A percentile compares a stretch with the other conserved stretches of the same genome.
phyloP scores from a whole-genome alignment of 2,888 invertebrate species.

The Rotaria macrura region DNA sequence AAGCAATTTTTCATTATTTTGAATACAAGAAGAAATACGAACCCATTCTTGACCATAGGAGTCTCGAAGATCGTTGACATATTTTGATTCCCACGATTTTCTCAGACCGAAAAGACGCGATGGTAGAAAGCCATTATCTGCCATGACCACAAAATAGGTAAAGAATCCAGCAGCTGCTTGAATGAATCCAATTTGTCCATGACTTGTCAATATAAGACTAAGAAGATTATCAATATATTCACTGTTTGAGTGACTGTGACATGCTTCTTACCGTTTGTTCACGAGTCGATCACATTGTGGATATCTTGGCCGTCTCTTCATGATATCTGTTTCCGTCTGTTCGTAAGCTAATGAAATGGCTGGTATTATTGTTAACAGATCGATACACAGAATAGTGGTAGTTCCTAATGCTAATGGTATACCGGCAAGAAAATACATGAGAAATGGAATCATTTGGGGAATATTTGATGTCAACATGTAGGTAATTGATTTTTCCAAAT shows the following conservation, averaged over 20 bases:
- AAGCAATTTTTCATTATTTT: conserved; percentile 51
- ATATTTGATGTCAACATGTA: conserved; percentile 37
- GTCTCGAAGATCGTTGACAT: conserved; percentile 85
- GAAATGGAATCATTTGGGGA: conserved; percentile 36
- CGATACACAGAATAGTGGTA: conserved; percentile 36
- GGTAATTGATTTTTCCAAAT: conserved; percentile 37
- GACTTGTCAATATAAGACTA: conserved; percentile 88
- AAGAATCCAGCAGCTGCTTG: conserved; percentile 96
- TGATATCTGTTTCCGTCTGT: conserved; percentile 74
- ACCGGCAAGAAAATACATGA: conserved; percentile 35
- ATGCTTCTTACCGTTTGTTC: conserved; percentile 47
- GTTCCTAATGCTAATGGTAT: conserved; percentile 35
- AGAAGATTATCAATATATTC: too few species aligned
- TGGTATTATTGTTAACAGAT: conserved; percentile 55
- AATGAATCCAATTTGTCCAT: conserved; percentile 96
- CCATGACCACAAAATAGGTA: conserved; percentile 95
- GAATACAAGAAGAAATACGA: too few species aligned
- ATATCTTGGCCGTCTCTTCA: conserved; percentile 76
- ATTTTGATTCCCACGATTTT: conserved; percentile 90
- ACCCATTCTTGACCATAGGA: conserved; percentile 98
- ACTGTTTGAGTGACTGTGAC: too few species aligned
- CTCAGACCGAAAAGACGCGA: conserved; percentile 74
- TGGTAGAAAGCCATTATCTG: conserved; percentile 89
- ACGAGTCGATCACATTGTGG: conserved; percentile 75
- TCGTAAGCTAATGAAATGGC: conserved; percentile 79